These are phyloP conservation scores for Cyanoramphus novaezelandiae DNA, from an alignment of 2,113 vertebrate species.

Conservation along the genomic window DNA sequence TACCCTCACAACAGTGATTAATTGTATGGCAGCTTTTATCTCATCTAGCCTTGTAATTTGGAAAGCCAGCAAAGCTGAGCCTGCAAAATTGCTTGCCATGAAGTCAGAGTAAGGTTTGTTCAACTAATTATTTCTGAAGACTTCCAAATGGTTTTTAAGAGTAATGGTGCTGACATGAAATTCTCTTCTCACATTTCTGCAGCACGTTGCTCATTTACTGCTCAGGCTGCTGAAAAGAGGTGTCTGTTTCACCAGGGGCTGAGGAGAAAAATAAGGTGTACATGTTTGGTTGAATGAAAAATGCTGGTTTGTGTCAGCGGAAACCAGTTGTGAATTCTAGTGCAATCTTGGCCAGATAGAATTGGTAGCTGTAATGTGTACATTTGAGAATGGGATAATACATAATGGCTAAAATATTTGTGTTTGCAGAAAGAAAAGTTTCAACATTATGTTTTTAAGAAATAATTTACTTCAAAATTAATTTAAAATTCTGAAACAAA, in stretches of 20 bases:
- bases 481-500: neutral
- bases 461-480: neutral
- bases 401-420: neutral
- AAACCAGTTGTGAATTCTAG: neutral
- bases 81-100: neutral
- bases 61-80: neutral
- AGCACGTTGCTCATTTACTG: neutral
- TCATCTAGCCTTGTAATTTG: neutral
- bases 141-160: neutral
- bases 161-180: neutral
- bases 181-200: neutral
- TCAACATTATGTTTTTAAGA: neutral
- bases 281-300: neutral
- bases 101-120: neutral
- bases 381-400: fast-evolving
- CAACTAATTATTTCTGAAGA: neutral
- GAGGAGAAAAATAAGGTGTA: neutral
- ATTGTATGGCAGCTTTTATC: neutral
- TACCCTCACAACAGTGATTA: neutral
- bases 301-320: neutral
- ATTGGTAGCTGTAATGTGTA: neutral
- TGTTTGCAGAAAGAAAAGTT: neutral
- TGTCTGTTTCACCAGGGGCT: neutral
- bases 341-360: neutral
- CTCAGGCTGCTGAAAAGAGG: neutral